A percentile compares a stretch with the other conserved stretches of the same genome.
Conservation (phyloP, 1,140 invertebrate genomes). For the Ganaspis sp. region DNA sequence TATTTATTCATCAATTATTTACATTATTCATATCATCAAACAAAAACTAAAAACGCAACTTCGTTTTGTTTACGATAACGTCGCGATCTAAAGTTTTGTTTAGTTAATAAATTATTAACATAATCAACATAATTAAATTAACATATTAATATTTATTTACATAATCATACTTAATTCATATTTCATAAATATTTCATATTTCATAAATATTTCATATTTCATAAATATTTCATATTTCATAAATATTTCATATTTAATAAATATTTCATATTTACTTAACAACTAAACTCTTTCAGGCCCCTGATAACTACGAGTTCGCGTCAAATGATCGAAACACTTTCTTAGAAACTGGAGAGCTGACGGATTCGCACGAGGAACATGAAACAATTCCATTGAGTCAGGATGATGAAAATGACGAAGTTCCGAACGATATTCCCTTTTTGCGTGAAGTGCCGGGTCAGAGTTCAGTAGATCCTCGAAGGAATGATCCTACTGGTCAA, state of each 20-base stretch:
- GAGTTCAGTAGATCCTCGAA: conserved; percentile 66
- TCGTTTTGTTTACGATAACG: too few species aligned
- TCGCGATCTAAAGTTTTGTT: too few species aligned
- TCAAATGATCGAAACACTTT: conserved; percentile 74
- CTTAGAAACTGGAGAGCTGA: conserved; percentile 73
- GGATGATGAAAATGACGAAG: conserved; percentile 75
- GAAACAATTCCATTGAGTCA: conserved; percentile 66
- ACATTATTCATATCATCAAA: neutral
- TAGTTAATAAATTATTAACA: too few species aligned
- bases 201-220: too few species aligned
- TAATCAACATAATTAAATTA: too few species aligned
- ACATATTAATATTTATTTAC: too few species aligned
- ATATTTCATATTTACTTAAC: too few species aligned
- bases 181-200: too few species aligned
- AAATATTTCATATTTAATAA: too few species aligned
- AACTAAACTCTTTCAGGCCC: conserved; percentile 53
- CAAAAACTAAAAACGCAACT: too few species aligned
- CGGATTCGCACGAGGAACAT: conserved; percentile 72
- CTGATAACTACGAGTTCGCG: conserved; percentile 74
- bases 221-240: too few species aligned
- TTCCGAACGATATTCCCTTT: conserved; percentile 74
- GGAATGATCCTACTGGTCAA: conserved; percentile 73
- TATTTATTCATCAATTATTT: neutral
- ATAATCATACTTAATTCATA: too few species aligned
- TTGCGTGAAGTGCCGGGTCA: conserved; percentile 72